phyloP scores from a whole-genome alignment of 2,113 vertebrate genomes.

The Neomonachus schauinslandi region DNA sequence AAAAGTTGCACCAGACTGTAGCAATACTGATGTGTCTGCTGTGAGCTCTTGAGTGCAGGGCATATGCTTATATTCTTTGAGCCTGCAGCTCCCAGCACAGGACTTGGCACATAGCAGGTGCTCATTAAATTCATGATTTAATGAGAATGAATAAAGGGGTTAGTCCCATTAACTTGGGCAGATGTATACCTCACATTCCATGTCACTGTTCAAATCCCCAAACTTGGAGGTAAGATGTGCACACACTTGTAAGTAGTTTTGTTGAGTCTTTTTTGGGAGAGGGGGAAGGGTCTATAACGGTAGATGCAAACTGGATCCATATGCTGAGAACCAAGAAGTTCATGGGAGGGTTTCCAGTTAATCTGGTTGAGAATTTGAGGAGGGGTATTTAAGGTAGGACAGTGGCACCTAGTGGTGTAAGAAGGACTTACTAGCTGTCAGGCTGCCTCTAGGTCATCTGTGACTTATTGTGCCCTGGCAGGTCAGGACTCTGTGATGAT shows the following conservation, averaged over 20 bases:
- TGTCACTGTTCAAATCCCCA: neutral
- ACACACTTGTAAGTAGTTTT: neutral
- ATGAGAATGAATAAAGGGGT: neutral
- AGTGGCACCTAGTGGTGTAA: slow-evolving; percentile 71
- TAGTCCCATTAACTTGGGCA: neutral
- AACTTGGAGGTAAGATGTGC: neutral
- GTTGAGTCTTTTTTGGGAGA: neutral
- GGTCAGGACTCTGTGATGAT: neutral
- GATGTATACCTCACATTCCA: neutral
- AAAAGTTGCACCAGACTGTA: neutral
- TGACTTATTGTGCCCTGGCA: accelerated
- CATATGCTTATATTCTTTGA: neutral
- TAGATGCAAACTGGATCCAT: neutral
- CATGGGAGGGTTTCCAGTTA: neutral
- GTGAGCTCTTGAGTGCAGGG: neutral
- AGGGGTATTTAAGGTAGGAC: slow-evolving; percentile 12
- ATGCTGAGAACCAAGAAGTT: neutral
- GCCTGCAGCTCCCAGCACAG: neutral
- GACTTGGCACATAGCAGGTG: neutral
- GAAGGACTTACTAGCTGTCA: neutral
- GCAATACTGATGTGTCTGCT: neutral
- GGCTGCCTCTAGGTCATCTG: neutral
- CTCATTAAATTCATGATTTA: neutral
- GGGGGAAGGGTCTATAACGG: neutral
- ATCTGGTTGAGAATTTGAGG: neutral